These are phyloP conservation scores for Leptinotarsa tumamoca DNA, from an alignment of 2,888 invertebrate species.

Conservation along the genomic window DNA sequence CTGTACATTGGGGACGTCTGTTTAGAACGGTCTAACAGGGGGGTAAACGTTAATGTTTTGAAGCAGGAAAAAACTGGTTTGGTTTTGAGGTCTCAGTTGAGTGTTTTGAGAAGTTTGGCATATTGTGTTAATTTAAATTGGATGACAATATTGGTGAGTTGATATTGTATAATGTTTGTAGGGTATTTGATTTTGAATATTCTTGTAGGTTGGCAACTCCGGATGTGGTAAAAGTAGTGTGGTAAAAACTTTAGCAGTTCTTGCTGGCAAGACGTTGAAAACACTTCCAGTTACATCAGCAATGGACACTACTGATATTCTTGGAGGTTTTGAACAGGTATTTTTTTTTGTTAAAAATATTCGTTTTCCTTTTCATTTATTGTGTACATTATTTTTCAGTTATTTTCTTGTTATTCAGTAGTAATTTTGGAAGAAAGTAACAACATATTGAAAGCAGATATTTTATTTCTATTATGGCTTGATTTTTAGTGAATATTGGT, in stretches of 20 bases:
- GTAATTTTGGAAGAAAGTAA: too few relatives aligned
- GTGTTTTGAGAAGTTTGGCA: slow-evolving; percentile 81
- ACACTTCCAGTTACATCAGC: slow-evolving; percentile 88
- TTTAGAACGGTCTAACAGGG: slow-evolving; percentile 56
- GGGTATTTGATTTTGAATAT: slow-evolving; percentile 20
- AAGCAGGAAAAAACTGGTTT: slow-evolving; percentile 63
- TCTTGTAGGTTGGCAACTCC: slow-evolving; percentile 75
- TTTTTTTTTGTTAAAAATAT: background rate
- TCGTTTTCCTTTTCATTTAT: too few relatives aligned
- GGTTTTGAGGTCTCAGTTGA: slow-evolving; percentile 72
- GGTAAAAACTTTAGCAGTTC: slow-evolving; percentile 80
- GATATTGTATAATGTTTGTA: slow-evolving; percentile 5
- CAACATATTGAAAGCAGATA: background rate
- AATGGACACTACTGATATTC: slow-evolving; percentile 93
- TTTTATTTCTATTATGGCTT: background rate
- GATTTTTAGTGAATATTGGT: background rate
- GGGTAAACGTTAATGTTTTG: slow-evolving; percentile 56
- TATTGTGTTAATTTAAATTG: slow-evolving; percentile 93
- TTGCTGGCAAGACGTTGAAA: slow-evolving; percentile 80
- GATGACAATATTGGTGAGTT: slow-evolving; percentile 86
- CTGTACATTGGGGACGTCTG: slow-evolving; percentile 77
- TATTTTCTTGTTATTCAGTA: too few relatives aligned
- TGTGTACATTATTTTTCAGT: too few relatives aligned
- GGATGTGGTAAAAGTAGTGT: slow-evolving; percentile 85
- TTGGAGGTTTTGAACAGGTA: slow-evolving; percentile 98